Evolutionary conservation across 1,140 invertebrate genomes (phyloP).

Genomic region (Mylabris phalerata): DNA sequence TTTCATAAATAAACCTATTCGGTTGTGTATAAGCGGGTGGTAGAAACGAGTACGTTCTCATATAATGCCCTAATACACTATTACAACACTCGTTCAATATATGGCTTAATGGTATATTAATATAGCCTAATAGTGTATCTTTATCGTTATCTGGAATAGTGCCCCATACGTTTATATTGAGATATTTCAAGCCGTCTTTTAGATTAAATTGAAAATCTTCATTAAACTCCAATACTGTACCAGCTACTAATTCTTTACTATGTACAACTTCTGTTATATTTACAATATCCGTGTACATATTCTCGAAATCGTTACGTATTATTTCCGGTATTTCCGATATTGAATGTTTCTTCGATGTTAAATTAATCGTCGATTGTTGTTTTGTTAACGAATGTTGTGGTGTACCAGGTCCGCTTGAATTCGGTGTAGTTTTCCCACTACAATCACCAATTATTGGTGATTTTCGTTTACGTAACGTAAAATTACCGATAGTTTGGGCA

Average conservation of each 20-base stretch:
- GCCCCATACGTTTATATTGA: conserved; percentile 78
- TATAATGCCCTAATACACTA: conserved; percentile 70
- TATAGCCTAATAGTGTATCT: conserved; percentile 65
- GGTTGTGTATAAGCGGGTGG: conserved; percentile 48
- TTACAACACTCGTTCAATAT: conserved; percentile 72
- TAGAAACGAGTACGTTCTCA: conserved; percentile 65
- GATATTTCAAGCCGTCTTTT: conserved; percentile 62
- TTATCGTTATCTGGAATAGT: conserved; percentile 39
- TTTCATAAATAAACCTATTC: conserved; percentile 45
- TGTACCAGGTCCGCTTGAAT: conserved; percentile 47
- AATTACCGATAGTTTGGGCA: conserved; percentile 41
- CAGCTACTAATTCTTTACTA: conserved; percentile 40
- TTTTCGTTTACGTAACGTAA: conserved; percentile 49
- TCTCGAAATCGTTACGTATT: conserved; percentile 26
- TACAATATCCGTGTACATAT: conserved; percentile 21
- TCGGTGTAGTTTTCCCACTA: conserved; percentile 48
- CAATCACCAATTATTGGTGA: conserved; percentile 49
- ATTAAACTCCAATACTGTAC: conserved; percentile 60
- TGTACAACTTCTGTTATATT: conserved; percentile 45
- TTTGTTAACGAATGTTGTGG: conserved; percentile 35
- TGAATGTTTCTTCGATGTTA: conserved; percentile 36
- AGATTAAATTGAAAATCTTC: conserved; percentile 67
- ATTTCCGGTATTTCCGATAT: conserved; percentile 36
- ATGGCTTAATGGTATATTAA: conserved; percentile 70
- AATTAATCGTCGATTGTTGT: conserved; percentile 30